A percentile compares a stretch with the other conserved stretches of the same genome.
These are phyloP conservation scores for Leptopilina drosophilae DNA, from an alignment of 2,888 invertebrate species.

Conservation along the genomic window DNA sequence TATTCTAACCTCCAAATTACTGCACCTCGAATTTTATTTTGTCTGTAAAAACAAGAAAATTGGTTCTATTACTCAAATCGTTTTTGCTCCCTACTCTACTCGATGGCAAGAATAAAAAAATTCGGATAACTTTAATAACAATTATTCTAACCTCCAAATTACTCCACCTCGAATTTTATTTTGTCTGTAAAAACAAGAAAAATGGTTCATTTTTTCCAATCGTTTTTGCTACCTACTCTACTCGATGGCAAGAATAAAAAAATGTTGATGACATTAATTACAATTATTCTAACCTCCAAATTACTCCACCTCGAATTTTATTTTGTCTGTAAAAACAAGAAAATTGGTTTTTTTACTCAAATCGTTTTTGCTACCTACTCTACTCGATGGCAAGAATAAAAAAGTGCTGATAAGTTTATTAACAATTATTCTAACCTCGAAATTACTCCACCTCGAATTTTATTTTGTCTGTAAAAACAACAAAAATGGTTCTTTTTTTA, in stretches of 20 bases:
- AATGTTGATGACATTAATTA: background rate
- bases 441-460: background rate
- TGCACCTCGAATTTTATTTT: background rate
- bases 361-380: too few relatives aligned
- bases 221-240: background rate
- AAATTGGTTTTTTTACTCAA: too few relatives aligned
- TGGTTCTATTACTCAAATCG: too few relatives aligned
- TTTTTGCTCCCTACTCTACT: too few relatives aligned
- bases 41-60: too few relatives aligned
- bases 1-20: slow-evolving; percentile 2
- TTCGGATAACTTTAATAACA: too few relatives aligned
- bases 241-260: background rate
- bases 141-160: background rate
- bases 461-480: background rate
- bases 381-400: background rate
- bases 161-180: background rate
- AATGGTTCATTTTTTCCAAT: too few relatives aligned
- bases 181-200: background rate
- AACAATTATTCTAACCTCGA: background rate
- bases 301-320: background rate
- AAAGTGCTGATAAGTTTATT: background rate
- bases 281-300: background rate
- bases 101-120: background rate
- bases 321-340: background rate
- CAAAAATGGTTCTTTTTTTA: too few relatives aligned